These are phyloP conservation scores for Phlogophora meticulosa DNA, from an alignment of 2,888 invertebrate species.

Conservation along the genomic window DNA sequence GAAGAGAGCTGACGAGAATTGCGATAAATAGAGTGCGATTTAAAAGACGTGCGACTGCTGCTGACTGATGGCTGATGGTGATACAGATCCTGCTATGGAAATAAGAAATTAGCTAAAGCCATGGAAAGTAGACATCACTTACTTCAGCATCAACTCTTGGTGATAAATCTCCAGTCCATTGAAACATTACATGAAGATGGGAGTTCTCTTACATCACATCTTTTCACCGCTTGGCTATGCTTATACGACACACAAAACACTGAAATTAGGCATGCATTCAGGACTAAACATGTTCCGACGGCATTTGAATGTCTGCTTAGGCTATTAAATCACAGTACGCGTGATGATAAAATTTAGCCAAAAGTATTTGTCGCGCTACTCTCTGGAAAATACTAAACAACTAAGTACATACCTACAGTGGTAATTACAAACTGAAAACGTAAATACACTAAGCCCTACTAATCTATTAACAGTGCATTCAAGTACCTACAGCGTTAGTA, in stretches of 20 bases:
- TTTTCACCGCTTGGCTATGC: not conserved
- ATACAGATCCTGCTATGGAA: not conserved
- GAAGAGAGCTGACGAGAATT: too few species aligned
- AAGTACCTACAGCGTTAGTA: constrained; percentile 2
- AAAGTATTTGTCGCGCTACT: not conserved
- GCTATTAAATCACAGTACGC: not conserved
- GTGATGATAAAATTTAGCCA: not conserved
- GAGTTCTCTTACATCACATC: not conserved
- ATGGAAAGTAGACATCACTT: constrained; percentile 4
- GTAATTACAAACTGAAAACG: constrained; percentile 3
- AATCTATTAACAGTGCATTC: constrained; percentile 3
- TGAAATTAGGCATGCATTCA: not conserved
- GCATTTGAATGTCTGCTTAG: not conserved
- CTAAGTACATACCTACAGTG: not conserved
- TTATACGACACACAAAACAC: not conserved
- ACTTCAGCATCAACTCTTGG: not conserved
- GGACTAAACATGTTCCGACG: not conserved
- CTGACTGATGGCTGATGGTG: too few species aligned
- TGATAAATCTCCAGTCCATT: constrained; percentile 12
- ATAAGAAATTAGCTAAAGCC: not conserved
- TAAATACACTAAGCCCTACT: not conserved
- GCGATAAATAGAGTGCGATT: too few species aligned
- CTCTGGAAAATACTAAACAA: constrained; percentile 1
- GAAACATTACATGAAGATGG: constrained; percentile 12
- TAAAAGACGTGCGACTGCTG: too few species aligned